Percentiles rank a stretch among this genome's conserved stretches.
Conservation (phyloP, 2,113 vertebrate species). For the Sclerurus mexicanus region DNA sequence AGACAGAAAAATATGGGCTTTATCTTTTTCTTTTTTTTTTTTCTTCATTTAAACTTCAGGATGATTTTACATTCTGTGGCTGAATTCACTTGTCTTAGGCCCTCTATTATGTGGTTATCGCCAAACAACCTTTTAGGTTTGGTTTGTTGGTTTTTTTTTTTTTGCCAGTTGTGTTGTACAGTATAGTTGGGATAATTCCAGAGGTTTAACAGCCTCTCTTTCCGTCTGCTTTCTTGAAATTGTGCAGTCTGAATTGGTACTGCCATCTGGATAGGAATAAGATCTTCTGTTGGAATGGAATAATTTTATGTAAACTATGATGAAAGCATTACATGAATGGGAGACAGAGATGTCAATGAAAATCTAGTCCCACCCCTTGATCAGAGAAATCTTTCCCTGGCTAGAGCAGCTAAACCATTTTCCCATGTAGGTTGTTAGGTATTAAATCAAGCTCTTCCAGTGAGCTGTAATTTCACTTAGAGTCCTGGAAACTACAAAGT, state of each 20-base stretch:
- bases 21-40: neutral
- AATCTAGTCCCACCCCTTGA: neutral
- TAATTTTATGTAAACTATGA: neutral
- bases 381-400: neutral
- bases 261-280: conserved; percentile 25
- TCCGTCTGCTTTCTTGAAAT: conserved; percentile 31
- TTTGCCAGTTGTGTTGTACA: neutral
- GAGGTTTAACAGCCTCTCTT: conserved; percentile 29
- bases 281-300: conserved; percentile 3
- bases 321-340: neutral
- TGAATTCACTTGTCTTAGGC: neutral
- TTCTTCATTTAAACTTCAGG: neutral
- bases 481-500: neutral
- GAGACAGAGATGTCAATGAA: neutral
- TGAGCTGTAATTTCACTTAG: neutral
- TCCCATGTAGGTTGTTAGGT: neutral
- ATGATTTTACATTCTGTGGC: neutral
- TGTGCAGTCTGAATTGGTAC: neutral
- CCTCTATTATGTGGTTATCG: neutral
- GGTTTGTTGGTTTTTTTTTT: neutral
- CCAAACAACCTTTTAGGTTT: neutral
- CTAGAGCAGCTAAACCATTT: neutral
- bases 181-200: conserved; percentile 27
- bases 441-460: neutral
- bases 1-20: accelerated